These are phyloP conservation scores for Sorex maritimensis DNA, from an alignment of 2,797 vertebrate species.

Conservation along the genomic window DNA sequence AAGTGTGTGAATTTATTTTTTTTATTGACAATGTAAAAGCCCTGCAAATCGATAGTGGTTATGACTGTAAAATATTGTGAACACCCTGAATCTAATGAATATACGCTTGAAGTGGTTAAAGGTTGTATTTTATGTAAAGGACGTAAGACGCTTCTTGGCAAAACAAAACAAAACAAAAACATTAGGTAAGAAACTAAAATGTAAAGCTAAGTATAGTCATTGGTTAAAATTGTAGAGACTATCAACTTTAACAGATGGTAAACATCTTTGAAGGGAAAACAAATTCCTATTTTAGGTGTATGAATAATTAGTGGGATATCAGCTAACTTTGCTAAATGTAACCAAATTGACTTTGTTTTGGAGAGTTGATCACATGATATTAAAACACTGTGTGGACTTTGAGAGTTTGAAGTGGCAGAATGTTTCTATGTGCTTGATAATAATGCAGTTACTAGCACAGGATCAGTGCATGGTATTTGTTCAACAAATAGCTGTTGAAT, in stretches of 20 bases:
- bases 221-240: constrained; percentile 51
- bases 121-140: constrained; percentile 11
- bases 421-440: neutral
- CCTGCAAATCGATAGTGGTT: neutral
- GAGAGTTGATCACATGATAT: constrained; percentile 5
- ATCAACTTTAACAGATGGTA: constrained; percentile 68
- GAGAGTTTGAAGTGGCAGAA: neutral
- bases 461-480: neutral
- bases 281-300: constrained; percentile 52
- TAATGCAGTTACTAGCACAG: neutral
- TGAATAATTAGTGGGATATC: constrained; percentile 48
- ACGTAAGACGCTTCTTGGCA: neutral
- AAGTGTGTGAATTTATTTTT: neutral
- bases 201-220: constrained; percentile 57
- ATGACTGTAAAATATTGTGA: neutral
- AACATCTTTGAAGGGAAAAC: constrained; percentile 38
- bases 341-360: constrained; percentile 44
- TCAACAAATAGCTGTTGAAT: neutral
- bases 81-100: neutral
- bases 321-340: constrained; percentile 50
- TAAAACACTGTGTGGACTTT: neutral
- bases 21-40: neutral
- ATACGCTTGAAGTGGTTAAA: constrained; percentile 27
- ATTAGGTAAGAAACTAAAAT: constrained; percentile 43
- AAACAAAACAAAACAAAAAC: neutral